These are phyloP conservation scores for Trilocha varians DNA, from an alignment of 2,888 invertebrate species.

Conservation along the genomic window DNA sequence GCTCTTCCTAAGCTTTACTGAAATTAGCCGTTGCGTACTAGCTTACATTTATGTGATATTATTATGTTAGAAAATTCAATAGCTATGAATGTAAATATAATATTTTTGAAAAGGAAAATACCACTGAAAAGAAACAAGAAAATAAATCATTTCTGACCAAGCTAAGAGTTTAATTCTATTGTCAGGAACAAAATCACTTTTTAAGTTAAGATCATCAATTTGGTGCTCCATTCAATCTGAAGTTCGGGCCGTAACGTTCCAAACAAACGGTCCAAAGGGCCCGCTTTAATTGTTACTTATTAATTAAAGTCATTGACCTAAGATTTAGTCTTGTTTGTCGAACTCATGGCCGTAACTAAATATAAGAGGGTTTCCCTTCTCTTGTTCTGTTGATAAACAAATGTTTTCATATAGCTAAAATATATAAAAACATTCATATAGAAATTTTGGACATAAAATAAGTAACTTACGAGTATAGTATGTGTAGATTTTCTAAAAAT, in stretches of 20 bases:
- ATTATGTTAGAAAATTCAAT: too few relatives aligned
- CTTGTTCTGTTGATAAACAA: not conserved
- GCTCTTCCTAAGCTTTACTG: slow-evolving; percentile 44
- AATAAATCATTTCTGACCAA: too few relatives aligned
- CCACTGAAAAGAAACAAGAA: too few relatives aligned
- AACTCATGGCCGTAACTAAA: not conserved
- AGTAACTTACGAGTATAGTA: too few relatives aligned
- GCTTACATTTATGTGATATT: not conserved
- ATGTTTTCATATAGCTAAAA: too few relatives aligned
- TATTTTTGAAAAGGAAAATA: too few relatives aligned
- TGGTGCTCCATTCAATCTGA: not conserved
- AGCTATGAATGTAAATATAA: too few relatives aligned
- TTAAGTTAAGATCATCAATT: not conserved
- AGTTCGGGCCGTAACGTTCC: slow-evolving; percentile 5
- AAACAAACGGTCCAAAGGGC: slow-evolving; percentile 19
- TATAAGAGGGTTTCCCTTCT: not conserved
- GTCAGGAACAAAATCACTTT: not conserved
- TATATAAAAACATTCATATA: too few relatives aligned
- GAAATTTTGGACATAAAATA: too few relatives aligned
- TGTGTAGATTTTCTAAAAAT: too few relatives aligned
- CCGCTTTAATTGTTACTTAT: slow-evolving; percentile 37
- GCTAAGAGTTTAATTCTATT: too few relatives aligned
- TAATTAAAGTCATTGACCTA: slow-evolving; percentile 43
- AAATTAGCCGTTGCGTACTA: not conserved
- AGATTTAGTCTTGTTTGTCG: slow-evolving; percentile 12